phyloP scores from a whole-genome alignment of 2,888 invertebrate species.

The Amphipyra berbera region DNA sequence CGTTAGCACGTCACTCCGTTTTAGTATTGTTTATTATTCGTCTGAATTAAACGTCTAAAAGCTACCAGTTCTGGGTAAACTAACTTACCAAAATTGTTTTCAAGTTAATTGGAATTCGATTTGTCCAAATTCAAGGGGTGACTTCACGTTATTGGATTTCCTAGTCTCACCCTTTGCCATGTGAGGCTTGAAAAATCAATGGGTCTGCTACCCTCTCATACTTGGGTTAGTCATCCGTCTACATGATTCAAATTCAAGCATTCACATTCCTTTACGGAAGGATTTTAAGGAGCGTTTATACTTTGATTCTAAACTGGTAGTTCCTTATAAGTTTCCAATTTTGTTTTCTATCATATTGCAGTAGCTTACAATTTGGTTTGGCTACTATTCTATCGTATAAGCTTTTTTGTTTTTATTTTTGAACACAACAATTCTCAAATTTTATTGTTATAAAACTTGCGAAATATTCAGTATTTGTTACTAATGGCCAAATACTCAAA shows the following conservation, averaged over 20 bases:
- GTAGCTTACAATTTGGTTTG: no score
- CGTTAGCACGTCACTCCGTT: no score
- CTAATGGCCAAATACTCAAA: no score
- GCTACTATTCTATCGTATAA: no score
- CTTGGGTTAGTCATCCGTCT: slow-evolving; percentile 55
- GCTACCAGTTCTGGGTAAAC: slow-evolving; percentile 20
- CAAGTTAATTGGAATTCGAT: slow-evolving; percentile 76
- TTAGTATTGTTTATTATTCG: background rate
- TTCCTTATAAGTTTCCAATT: background rate
- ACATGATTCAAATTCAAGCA: slow-evolving; percentile 50
- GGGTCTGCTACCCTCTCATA: slow-evolving; percentile 58
- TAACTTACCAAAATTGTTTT: slow-evolving; percentile 50
- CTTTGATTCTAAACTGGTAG: slow-evolving; percentile 31
- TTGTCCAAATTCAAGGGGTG: slow-evolving; percentile 76
- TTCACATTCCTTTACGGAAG: slow-evolving; percentile 41
- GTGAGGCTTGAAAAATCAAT: slow-evolving; percentile 84
- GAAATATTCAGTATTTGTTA: no score
- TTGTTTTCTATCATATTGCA: background rate
- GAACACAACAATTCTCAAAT: no score
- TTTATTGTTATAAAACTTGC: no score
- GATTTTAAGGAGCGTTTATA: slow-evolving; percentile 38
- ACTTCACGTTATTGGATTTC: slow-evolving; percentile 79
- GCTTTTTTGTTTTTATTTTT: no score
- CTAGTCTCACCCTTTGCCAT: slow-evolving; percentile 72
- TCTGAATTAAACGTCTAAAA: background rate